Base-by-base conservation (phyloP, 2,888 invertebrate species). In the Cheilosia variabilis region DNA sequence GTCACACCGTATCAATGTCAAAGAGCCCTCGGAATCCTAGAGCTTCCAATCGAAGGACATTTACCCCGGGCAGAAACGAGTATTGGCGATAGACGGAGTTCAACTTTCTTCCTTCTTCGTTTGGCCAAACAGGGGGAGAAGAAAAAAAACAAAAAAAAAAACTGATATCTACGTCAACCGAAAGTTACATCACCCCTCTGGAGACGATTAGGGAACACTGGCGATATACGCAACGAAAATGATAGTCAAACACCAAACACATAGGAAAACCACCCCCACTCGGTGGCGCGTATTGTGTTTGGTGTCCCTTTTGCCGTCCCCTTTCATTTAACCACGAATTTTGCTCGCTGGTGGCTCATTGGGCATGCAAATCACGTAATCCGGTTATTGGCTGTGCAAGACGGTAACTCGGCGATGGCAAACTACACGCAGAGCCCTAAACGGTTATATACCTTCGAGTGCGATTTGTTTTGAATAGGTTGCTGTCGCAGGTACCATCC, bases 281-380 rank as follows among this genome's bases (percentile, higher is more conserved):
- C 27, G 10, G 7, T 34, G 15, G 19, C 19, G 34, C 6, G 10
- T n/a, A 13, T 22, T 58, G 34, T 31, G 45, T 37, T 66, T 5
- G n/a, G 60, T 77, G 68, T 83, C 62, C 52, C 72, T 45, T 83
- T 78, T 78, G 66, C 68, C 68, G 68, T 43, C 34, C 78, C 50
- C 78, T 78, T 78, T 73, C 52, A 73, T 52, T 34, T 27, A 43
- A 52, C 83, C 71, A 77, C 77, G 50, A 57, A 58, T 50, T 71
- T 58, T 57, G 41, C n/a, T 65, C 31, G 34, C 73, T 55, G 45
- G 37, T 37, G 37, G 37, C 31, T 68, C 52, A 83, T 83, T 83
- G 78, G 68, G 68, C 50, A 83, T 78, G 83, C 78, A 83, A 78
- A 83, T 83, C 83, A 83, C 83, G 83, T 83, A 83, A 78, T 83